Evolutionary conservation across 2,888 invertebrate species (phyloP).

Genomic region (Drosophila lutescens): DNA sequence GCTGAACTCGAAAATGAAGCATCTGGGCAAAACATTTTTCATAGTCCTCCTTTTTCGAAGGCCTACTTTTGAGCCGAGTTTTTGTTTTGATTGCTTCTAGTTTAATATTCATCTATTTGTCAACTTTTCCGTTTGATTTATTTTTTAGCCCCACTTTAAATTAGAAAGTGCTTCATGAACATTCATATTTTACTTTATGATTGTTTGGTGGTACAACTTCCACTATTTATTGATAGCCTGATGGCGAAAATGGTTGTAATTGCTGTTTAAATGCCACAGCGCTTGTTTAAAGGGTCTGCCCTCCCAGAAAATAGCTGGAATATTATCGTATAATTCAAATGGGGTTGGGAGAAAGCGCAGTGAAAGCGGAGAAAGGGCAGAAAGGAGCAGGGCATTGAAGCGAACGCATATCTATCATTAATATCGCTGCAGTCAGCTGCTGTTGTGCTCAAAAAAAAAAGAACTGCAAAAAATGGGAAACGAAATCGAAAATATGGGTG

Average conservation of each 20-base stretch:
- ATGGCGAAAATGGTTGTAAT: constrained; percentile 5
- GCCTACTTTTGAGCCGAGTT: not conserved
- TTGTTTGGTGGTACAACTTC: not conserved
- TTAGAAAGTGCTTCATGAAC: too few species aligned
- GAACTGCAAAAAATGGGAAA: constrained; percentile 16
- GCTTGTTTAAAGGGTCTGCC: constrained; percentile 36
- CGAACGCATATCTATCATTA: constrained; percentile 79
- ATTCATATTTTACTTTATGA: too few species aligned
- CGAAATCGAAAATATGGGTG: not conserved
- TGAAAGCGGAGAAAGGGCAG: not conserved
- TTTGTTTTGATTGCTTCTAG: not conserved
- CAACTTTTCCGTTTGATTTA: too few species aligned
- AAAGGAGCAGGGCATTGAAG: constrained; percentile 66
- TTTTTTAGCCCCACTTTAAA: not conserved
- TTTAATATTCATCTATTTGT: not conserved
- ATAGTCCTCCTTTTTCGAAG: not conserved
- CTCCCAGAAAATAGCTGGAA: constrained; percentile 37
- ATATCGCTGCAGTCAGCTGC: constrained; percentile 79
- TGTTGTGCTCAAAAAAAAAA: constrained; percentile 62
- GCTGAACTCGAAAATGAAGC: constrained; percentile 12
- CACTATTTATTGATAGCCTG: not conserved
- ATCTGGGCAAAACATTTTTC: constrained; percentile 2
- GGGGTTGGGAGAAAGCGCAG: not conserved
- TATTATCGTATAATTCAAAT: constrained; percentile 66
- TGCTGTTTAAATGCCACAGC: constrained; percentile 33